Percentiles rank a stretch among this genome's conserved stretches.
Evolutionary conservation across 2,888 invertebrate genomes (phyloP).

Genomic region (Stenolophus ochropezus): DNA sequence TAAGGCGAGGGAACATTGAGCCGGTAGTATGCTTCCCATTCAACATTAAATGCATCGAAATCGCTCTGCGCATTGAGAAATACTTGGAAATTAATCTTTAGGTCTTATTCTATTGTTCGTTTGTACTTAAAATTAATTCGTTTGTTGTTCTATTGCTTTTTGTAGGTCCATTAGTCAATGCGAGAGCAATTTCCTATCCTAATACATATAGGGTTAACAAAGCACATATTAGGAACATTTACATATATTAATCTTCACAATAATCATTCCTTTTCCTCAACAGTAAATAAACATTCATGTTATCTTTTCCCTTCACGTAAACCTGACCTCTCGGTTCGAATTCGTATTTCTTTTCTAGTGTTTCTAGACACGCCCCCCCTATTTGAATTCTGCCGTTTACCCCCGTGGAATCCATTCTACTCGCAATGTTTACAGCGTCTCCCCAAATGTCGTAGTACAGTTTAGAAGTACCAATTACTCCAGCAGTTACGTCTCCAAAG

Average conservation of each 20-base stretch:
- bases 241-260: conserved; percentile 30
- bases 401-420: conserved; percentile 98
- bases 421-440: conserved; percentile 97
- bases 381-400: conserved; percentile 90
- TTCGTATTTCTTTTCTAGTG: conserved; percentile 84
- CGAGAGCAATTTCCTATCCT: conserved; percentile 50
- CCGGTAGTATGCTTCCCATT: conserved; percentile 48
- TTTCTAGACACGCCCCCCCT: conserved; percentile 83
- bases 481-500: conserved; percentile 96
- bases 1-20: conserved; percentile 60
- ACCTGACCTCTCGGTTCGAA: conserved; percentile 96
- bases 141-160: not conserved
- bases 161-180: conserved; percentile 35
- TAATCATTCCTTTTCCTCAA: conserved; percentile 73
- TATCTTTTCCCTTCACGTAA: conserved; percentile 96
- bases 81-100: not conserved
- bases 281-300: conserved; percentile 92
- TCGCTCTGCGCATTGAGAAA: conserved; percentile 24
- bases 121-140: conserved; percentile 20
- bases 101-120: conserved; percentile 5
- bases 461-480: conserved; percentile 96
- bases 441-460: conserved; percentile 99
- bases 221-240: conserved; percentile 55
- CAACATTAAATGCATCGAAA: conserved; percentile 49
- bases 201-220: conserved; percentile 48